Evolutionary conservation across 2,888 invertebrate species (phyloP).

Genomic region (Dioctria rufipes): DNA sequence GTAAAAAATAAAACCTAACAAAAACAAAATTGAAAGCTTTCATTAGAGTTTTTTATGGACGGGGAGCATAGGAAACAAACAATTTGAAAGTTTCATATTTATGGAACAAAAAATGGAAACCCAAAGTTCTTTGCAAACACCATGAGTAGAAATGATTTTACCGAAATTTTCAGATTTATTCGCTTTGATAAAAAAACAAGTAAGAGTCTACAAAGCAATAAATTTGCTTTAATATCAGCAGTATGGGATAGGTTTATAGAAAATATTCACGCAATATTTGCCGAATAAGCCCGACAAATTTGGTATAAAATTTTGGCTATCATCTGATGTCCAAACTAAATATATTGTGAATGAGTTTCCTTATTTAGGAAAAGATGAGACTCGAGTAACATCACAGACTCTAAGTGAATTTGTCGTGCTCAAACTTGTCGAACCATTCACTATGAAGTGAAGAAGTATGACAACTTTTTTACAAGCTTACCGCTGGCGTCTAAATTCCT

Average conservation of each 20-base stretch:
- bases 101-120: slow-evolving; percentile 54
- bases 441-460: slow-evolving; percentile 55
- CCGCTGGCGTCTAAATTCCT: background rate
- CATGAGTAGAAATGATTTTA: too few relatives aligned
- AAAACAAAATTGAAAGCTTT: slow-evolving; percentile 70
- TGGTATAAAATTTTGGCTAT: slow-evolving; percentile 59
- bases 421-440: background rate
- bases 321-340: slow-evolving; percentile 60
- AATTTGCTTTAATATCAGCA: too few relatives aligned
- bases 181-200: too few relatives aligned
- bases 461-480: slow-evolving; percentile 60
- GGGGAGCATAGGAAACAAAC: slow-evolving; percentile 80
- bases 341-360: slow-evolving; percentile 61
- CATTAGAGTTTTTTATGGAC: slow-evolving; percentile 90
- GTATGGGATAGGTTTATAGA: too few relatives aligned
- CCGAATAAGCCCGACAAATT: slow-evolving; percentile 62
- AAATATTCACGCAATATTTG: too few relatives aligned
- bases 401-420: slow-evolving; percentile 3
- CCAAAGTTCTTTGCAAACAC: slow-evolving; percentile 24
- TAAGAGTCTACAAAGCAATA: too few relatives aligned
- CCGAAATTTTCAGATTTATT: too few relatives aligned
- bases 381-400: slow-evolving; percentile 40
- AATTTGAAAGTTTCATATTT: slow-evolving; percentile 72
- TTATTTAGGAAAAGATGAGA: slow-evolving; percentile 61
- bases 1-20: slow-evolving; percentile 51